A percentile compares a stretch with the other conserved stretches of the same genome.
Conservation (phyloP, 2,888 invertebrate genomes). For the Hymenopus coronatus region DNA sequence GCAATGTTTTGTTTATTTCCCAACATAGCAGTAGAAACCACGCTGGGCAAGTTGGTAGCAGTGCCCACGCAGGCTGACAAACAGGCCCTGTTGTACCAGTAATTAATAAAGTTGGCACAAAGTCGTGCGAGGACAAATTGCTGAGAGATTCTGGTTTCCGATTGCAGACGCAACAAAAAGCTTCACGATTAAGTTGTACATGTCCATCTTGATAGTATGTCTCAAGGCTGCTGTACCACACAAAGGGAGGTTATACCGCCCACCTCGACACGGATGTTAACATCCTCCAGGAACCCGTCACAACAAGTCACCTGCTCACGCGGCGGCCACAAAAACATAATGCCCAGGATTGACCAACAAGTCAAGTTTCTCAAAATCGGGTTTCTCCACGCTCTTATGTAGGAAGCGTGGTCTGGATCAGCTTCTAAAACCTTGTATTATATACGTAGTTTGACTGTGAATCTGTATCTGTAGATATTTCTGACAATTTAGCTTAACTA, state of each 20-base stretch:
- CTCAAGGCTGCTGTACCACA: background rate
- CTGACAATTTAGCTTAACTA: too few species aligned
- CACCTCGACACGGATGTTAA: background rate
- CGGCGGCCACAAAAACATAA: too few species aligned
- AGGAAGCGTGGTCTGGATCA: too few species aligned
- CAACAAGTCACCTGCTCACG: background rate
- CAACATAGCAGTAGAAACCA: background rate
- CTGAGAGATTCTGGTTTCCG: background rate
- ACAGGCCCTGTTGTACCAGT: background rate
- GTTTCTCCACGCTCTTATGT: too few species aligned
- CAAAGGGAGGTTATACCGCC: background rate
- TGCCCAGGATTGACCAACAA: too few species aligned
- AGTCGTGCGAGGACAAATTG: background rate
- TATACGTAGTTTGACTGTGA: too few species aligned
- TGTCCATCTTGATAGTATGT: background rate
- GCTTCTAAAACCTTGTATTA: too few species aligned
- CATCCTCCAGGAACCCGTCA: background rate
- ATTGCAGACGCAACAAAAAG: background rate
- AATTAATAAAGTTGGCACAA: background rate
- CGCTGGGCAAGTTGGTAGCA: background rate
- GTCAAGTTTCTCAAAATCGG: too few species aligned
- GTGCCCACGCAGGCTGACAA: background rate
- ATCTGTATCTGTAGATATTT: too few species aligned
- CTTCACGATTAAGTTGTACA: background rate
- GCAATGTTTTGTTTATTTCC: background rate